phyloP scores from a whole-genome alignment of 2,113 vertebrate genomes.

The Pipra filicauda region DNA sequence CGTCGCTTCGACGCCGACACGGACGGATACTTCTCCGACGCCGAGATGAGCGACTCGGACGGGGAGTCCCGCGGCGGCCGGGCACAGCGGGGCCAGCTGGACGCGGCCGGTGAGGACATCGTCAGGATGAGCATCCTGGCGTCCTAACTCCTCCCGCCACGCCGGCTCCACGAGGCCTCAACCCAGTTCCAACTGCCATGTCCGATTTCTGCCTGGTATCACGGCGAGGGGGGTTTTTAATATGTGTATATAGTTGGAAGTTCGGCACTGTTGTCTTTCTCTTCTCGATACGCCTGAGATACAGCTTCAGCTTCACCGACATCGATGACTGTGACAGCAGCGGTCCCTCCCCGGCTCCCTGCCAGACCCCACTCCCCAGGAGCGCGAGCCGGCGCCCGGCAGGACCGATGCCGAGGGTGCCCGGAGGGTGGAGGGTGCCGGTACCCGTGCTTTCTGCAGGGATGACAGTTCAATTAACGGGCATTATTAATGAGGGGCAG shows the following conservation, averaged over 20 bases:
- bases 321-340: constrained; percentile 32
- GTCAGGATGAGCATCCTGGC: constrained; percentile 92
- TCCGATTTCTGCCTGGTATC: constrained; percentile 69
- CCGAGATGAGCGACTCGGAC: constrained; percentile 90
- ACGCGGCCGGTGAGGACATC: constrained; percentile 86
- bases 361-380: background rate
- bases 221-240: constrained; percentile 62
- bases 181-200: constrained; percentile 78
- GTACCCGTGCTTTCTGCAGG: background rate
- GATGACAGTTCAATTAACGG: constrained; percentile 62
- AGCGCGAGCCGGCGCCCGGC: background rate
- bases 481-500: constrained; percentile 83
- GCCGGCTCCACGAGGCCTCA: constrained; percentile 21
- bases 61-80: constrained; percentile 73
- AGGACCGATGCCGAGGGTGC: background rate
- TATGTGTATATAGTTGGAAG: constrained; percentile 70
- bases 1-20: constrained; percentile 80
- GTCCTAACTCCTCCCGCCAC: constrained; percentile 74
- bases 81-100: constrained; percentile 80
- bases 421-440: background rate
- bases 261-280: constrained; percentile 76
- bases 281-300: constrained; percentile 69
- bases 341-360: background rate
- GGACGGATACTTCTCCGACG: constrained; percentile 92
- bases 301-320: constrained; percentile 69